phyloP scores from a whole-genome alignment of 2,113 vertebrate species.

The Rhodinocichla rosea region DNA sequence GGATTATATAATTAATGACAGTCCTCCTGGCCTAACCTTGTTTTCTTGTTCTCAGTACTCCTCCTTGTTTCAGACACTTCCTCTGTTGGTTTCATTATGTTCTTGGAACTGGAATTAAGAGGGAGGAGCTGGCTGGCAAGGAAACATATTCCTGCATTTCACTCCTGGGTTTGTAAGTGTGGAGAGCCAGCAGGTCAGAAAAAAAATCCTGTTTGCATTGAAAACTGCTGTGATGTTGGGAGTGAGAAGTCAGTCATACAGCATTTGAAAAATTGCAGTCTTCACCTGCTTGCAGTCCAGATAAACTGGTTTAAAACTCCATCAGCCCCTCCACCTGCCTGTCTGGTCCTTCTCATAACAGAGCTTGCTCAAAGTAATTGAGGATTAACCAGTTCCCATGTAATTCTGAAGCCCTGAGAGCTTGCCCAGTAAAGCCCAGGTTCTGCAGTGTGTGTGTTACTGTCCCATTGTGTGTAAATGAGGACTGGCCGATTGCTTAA shows the following conservation, averaged over 20 bases:
- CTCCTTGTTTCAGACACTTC: conserved; percentile 64
- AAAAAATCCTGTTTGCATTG: background rate
- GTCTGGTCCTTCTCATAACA: background rate
- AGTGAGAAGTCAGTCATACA: background rate
- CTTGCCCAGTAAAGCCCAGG: background rate
- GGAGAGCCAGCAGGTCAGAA: background rate
- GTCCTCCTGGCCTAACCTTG: conserved; percentile 32
- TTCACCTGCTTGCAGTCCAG: background rate
- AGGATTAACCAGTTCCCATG: background rate
- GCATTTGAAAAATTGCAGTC: background rate
- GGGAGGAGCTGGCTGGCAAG: conserved; percentile 52
- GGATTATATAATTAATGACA: conserved; percentile 55
- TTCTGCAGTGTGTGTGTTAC: background rate
- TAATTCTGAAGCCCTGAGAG: background rate
- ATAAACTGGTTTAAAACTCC: background rate
- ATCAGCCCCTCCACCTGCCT: background rate
- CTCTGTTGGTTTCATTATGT: conserved; percentile 60
- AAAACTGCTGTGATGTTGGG: background rate
- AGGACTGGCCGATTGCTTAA: conserved; percentile 19
- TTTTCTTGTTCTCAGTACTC: conserved; percentile 45
- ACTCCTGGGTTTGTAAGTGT: background rate
- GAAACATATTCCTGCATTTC: conserved; percentile 1
- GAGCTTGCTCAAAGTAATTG: background rate
- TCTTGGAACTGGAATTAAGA: conserved; percentile 60
- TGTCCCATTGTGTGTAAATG: conserved; percentile 20